Evolutionary conservation across 2,797 vertebrate species (phyloP), one percentile per base, ranked within the genome.

Genomic region (Channallabes apus): DNA sequence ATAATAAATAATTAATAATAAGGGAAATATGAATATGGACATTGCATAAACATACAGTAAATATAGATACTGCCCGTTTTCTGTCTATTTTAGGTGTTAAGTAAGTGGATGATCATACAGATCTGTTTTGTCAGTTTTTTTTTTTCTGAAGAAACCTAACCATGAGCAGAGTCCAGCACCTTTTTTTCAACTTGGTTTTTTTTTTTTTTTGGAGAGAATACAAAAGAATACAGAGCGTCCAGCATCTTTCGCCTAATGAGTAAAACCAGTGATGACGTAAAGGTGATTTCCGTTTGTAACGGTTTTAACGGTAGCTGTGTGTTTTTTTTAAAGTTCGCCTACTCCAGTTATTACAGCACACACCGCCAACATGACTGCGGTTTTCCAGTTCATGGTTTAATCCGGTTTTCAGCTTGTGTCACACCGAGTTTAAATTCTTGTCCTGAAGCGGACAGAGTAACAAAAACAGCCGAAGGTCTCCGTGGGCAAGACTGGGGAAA

Each of bases 221-320:
- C n/a, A n/a, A n/a, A n/a, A n/a, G n/a, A n/a, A n/a, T n/a, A n/a
- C n/a, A n/a, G n/a, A 35, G 35, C 35, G 35, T 35, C 76, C 20
- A 38, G 29, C 35, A 61, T 38, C 20, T 61, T 32, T 35, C 22
- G 20, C 6, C 56, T 61, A 6, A 79, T 22, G n/a, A n/a, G n/a
- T n/a, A n/a, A n/a, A n/a, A n/a, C 24, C 11, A 38, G 5, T 18
- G 58, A 62, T 41, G 77, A 79, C 77, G 77, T 24, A 78, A 61
- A 20, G 38, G 56, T 29, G 9, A 11, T 59, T 51, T 59, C 75
- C 56, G 75, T 35, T 59, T 59, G 9, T 61, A 78, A 78, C 76
- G 56, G 56, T 78, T 38, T 78, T 78, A 78, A 78, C 76, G 76
- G 76, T 61, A 59, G 5, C 20, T 38, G 32, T 59, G 24, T 46